phyloP scores from a whole-genome alignment of 2,888 invertebrate species.

The Parnassius mnemosyne region DNA sequence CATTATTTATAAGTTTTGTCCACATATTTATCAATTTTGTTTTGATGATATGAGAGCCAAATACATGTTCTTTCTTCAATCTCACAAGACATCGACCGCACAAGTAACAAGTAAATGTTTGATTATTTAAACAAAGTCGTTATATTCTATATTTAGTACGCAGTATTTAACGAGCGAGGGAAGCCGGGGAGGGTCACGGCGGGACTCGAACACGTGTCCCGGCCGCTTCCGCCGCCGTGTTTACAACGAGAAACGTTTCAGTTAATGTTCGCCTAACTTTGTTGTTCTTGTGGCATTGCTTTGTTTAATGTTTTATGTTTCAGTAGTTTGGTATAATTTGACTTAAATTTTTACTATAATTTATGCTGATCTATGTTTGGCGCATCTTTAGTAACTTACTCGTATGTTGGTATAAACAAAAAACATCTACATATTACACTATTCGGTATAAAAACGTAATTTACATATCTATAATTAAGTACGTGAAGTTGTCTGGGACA shows the following conservation, averaged over 20 bases:
- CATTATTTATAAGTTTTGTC: too few species aligned
- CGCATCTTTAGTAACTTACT: too few species aligned
- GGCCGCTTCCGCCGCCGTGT: conserved; percentile 52
- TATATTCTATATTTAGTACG: conserved; percentile 44
- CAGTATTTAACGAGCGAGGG: conserved; percentile 48
- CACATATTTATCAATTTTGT: too few species aligned
- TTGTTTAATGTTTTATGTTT: neutral
- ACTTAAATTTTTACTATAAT: neutral
- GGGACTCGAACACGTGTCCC: conserved; percentile 56
- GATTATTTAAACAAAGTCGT: conserved; percentile 30
- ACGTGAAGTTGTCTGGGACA: too few species aligned
- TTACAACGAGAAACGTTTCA: conserved; percentile 31
- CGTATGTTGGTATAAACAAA: too few species aligned
- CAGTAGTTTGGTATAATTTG: too few species aligned
- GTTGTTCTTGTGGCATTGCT: conserved; percentile 25
- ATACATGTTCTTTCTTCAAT: too few species aligned
- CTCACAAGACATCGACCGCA: neutral
- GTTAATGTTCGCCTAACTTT: conserved; percentile 32
- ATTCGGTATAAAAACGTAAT: too few species aligned
- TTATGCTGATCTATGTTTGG: neutral
- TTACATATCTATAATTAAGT: too few species aligned
- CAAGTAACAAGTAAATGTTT: conserved; percentile 18
- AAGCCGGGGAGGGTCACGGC: conserved; percentile 44
- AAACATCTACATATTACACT: too few species aligned
- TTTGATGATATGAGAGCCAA: too few species aligned